These are phyloP conservation scores for Pelvicachromis taeniatus DNA, from an alignment of 2,113 vertebrate genomes.

Conservation along the genomic window DNA sequence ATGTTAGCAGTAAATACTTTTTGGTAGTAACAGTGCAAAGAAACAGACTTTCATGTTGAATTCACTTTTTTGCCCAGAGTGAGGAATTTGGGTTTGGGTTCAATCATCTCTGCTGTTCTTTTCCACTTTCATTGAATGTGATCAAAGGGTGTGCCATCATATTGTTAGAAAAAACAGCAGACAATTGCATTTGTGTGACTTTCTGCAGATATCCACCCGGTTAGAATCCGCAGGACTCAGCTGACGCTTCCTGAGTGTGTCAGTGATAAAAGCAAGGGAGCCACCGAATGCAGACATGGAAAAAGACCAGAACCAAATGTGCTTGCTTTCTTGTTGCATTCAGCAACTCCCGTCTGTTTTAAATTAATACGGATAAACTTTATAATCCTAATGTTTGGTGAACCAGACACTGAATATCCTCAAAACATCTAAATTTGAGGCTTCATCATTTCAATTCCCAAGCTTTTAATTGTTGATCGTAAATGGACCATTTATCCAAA, in stretches of 20 bases:
- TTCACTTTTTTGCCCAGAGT: neutral
- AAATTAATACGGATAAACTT: neutral
- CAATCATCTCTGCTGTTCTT: neutral
- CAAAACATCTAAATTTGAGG: neutral
- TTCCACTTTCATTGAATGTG: neutral
- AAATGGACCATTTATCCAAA: neutral
- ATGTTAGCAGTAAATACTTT: neutral
- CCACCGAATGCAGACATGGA: neutral
- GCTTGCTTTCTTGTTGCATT: neutral
- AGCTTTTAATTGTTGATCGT: neutral
- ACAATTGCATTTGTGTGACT: neutral
- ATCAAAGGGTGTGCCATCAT: neutral
- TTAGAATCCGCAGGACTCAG: neutral
- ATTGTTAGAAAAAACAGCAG: neutral
- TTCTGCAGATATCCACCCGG: neutral
- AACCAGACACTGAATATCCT: neutral
- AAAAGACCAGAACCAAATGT: neutral
- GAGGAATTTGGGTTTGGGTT: neutral
- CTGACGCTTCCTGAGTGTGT: neutral
- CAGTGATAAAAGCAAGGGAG: fast-evolving
- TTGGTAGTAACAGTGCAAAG: neutral
- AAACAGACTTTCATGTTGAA: neutral
- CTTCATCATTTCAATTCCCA: neutral
- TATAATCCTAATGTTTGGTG: neutral
- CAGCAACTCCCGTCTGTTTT: neutral